Base-by-base conservation (phyloP, 2,888 invertebrate genomes). In the Macropis europaea region DNA sequence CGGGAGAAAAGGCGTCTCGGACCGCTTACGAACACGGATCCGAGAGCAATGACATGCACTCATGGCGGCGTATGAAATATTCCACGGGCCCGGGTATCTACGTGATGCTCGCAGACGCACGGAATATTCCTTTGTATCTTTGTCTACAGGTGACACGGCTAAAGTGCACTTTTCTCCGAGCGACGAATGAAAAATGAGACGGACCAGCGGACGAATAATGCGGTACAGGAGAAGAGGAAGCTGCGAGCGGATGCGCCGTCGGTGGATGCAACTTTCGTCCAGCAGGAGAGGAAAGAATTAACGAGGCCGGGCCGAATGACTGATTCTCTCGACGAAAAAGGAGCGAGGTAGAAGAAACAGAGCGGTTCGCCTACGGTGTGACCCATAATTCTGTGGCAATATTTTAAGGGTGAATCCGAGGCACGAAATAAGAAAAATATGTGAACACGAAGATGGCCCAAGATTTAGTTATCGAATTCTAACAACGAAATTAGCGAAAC, bases 41-140 rank as follows among this genome's bases (percentile, higher is more conserved):
- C 38, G 32, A 60, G 48, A 68, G 59, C 60, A 72, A 50, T 38
- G 80, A 73, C 70, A 47, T 68, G 70, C 70, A 75, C 71, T 68
- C 79, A 28, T 53, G 63, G 40, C 36, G n/a, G 30, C 45, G 45
- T 59, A 80, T 81, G 70, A 79, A 79, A 79, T 81, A 77, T 80
- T 79, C 66, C 47, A 22, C 24, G 54, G 47, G 66, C 57, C 70
- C 62, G 34, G 66, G n/a, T n/a, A n/a, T n/a, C 80, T 73, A 79
- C 77, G 74, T 71, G 71, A 73, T 77, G 67, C 50, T 66, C 59
- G 66, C 74, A 59, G 60, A 77, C 67, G 79, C 71, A 74, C 74
- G 74, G 68, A 74, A 72, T 77, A 74, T 81, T 74, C 81, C 81
- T 77, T 81, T 79, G 79, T 81, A 74, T 81, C 81, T 80, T 77